phyloP scores from a whole-genome alignment of 2,888 invertebrate species.

The Diarsia dahlii region DNA sequence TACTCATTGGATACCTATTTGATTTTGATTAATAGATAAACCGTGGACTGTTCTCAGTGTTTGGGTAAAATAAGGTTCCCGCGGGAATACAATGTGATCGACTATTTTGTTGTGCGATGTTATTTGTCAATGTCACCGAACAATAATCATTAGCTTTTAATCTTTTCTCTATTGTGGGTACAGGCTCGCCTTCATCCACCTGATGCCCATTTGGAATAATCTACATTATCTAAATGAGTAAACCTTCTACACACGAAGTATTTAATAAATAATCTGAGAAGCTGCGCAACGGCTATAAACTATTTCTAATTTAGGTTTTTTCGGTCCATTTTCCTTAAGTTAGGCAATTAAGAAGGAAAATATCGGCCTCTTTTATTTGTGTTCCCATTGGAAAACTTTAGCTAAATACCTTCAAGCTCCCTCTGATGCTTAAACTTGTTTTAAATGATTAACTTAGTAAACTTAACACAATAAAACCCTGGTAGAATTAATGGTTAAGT shows the following conservation, averaged over 20 bases:
- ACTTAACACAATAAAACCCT: background rate
- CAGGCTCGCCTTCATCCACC: background rate
- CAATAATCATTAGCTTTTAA: slow-evolving; percentile 32
- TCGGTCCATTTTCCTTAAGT: slow-evolving; percentile 38
- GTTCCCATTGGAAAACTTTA: slow-evolving; percentile 41
- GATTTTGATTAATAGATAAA: slow-evolving; percentile 34
- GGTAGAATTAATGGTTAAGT: background rate
- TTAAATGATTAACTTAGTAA: slow-evolving; percentile 13
- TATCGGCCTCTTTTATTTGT: slow-evolving; percentile 45
- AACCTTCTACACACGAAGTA: slow-evolving; percentile 22
- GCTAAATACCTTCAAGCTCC: slow-evolving; percentile 20
- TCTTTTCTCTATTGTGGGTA: slow-evolving; percentile 24
- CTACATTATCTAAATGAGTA: background rate
- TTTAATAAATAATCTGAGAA: slow-evolving; percentile 29
- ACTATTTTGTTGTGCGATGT: slow-evolving; percentile 25
- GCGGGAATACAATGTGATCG: slow-evolving; percentile 42
- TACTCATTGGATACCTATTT: slow-evolving; percentile 5
- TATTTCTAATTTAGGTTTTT: slow-evolving; percentile 45
- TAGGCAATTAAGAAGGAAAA: slow-evolving; percentile 50
- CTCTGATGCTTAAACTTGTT: slow-evolving; percentile 15
- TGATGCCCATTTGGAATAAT: background rate
- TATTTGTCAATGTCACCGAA: slow-evolving; percentile 55
- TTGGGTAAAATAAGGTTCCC: slow-evolving; percentile 31
- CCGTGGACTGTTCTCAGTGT: background rate
- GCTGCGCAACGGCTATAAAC: slow-evolving; percentile 7